Evolutionary conservation across 2,797 vertebrate species (phyloP), one percentile per base, ranked within the genome.

Genomic region (Dallia pectoralis): DNA sequence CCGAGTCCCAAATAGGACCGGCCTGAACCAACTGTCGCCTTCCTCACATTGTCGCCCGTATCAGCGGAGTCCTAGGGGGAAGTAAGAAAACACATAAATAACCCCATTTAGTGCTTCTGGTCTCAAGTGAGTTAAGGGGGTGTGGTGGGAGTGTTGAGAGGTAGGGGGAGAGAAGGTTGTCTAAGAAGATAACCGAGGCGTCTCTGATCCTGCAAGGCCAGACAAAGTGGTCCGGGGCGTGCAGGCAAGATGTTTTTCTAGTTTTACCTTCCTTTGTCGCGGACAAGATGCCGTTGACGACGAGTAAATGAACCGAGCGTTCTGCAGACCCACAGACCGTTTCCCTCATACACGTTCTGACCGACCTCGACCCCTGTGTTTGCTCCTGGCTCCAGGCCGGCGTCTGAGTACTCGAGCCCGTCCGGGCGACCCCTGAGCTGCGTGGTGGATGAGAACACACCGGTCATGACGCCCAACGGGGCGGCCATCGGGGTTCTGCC

Each of bases 321-420:
- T n/a, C n/a, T n/a, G n/a, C n/a, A n/a, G n/a, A 9, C 51, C 9
- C 51, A 5, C 51, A 1, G 1, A 25, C 19, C 1, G 19, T n/a
- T 56, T 25, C 2, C n/a, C 19, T 15, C 11, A 11, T 11, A 44
- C 40, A 44, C 48, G 18, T 19, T 49, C 48, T 49, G 15, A 49
- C 4, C 2, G 3, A 49, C 16, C 4, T 1, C 4, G 4, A 7
- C 29, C 32, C 8, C 18, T 12, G 36, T 29, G 15, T n/a, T 18
- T 18, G 4, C 32, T 9, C 63, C 12, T 32, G 3, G 11, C 33
- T 22, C 19, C 64, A 97, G 96, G 84, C 96, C 96, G 0, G 96
- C 96, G 0, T 96, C 95, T 0, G 96, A 98, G 86, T 97, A 97
- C 90, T 97, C 95, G 75, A 97, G 96, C 85, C 96, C 96, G 85